Percentiles rank a stretch among this genome's conserved stretches.
Conservation (phyloP, 2,113 vertebrate genomes). For the Otocyon megalotis region DNA sequence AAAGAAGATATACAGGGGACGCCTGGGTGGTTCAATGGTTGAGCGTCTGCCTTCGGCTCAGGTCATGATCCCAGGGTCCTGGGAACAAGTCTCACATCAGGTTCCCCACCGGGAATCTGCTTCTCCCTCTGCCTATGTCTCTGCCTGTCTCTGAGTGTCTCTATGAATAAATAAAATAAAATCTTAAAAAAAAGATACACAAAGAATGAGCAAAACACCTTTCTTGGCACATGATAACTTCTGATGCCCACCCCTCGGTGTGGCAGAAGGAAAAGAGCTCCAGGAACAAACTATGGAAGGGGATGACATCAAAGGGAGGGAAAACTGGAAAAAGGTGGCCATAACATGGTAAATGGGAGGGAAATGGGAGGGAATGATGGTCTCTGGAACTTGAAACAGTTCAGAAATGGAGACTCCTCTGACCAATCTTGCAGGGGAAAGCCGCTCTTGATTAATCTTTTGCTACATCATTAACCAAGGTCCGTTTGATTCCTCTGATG, state of each 20-base stretch:
- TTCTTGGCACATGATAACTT: background rate
- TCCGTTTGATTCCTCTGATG: conserved; percentile 21
- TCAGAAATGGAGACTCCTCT: conserved; percentile 21
- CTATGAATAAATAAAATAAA: no score
- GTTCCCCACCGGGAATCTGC: no score
- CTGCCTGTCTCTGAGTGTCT: no score
- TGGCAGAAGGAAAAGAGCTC: background rate
- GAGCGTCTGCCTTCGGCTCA: no score
- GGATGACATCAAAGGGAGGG: background rate
- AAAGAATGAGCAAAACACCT: background rate
- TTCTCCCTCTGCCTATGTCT: no score
- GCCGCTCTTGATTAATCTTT: background rate
- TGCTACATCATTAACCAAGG: background rate
- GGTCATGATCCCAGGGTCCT: no score
- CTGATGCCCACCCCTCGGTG: background rate
- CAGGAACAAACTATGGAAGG: background rate
- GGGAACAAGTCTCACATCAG: no score
- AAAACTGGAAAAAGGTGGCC: background rate
- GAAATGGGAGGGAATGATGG: background rate
- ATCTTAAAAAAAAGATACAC: background rate
- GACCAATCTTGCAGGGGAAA: background rate
- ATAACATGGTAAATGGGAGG: background rate
- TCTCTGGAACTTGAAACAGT: conserved; percentile 24
- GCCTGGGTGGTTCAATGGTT: no score
- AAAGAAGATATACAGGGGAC: background rate